These are phyloP conservation scores for Heliothis virescens DNA, from an alignment of 1,140 invertebrate genomes.

Conservation along the genomic window DNA sequence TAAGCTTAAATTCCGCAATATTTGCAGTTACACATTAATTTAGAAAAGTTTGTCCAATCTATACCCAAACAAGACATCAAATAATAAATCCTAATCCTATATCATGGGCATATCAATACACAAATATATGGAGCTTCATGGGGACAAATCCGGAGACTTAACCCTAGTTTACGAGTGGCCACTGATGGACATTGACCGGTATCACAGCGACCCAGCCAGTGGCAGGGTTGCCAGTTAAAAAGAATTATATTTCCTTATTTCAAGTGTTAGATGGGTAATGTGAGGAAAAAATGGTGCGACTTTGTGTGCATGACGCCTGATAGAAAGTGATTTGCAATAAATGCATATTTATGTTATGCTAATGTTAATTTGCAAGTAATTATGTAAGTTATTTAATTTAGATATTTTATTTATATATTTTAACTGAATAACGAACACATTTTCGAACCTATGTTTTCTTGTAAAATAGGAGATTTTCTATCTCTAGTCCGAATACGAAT, in stretches of 20 bases:
- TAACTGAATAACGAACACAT: too few species aligned
- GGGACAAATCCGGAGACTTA: constrained; percentile 45
- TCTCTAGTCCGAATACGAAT: too few species aligned
- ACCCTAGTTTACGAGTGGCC: constrained; percentile 50
- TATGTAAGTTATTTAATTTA: too few species aligned
- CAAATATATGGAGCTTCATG: constrained; percentile 41
- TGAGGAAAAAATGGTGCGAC: too few species aligned
- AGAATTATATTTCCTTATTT: neutral
- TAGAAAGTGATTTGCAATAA: neutral
- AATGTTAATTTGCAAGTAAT: too few species aligned
- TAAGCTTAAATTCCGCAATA: too few species aligned
- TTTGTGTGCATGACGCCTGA: neutral
- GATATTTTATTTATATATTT: too few species aligned
- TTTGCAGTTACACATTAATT: too few species aligned
- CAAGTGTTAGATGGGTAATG: neutral
- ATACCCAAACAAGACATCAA: neutral
- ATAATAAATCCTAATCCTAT: constrained; percentile 44
- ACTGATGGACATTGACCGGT: constrained; percentile 56
- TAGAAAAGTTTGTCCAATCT: too few species aligned
- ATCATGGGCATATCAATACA: constrained; percentile 36
- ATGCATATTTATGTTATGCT: too few species aligned
- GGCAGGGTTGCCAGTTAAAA: neutral
- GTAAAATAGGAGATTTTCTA: too few species aligned
- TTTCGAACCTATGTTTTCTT: too few species aligned
- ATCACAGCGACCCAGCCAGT: constrained; percentile 45